Base-by-base conservation (phyloP, 1,140 invertebrate genomes). In the Pseudomyrmex cubaensis region DNA sequence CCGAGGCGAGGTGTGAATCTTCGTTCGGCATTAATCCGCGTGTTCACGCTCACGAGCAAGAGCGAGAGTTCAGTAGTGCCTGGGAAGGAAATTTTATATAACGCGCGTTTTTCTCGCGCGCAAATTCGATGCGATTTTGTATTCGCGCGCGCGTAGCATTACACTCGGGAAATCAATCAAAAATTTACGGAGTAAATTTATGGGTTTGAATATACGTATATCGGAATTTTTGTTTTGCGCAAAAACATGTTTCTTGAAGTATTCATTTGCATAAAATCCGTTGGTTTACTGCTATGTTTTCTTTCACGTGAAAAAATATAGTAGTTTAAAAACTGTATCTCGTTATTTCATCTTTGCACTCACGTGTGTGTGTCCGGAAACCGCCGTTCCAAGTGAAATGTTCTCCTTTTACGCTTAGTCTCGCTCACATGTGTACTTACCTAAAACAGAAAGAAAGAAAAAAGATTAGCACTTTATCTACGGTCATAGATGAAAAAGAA, bases 381-480 rank as follows among this genome's bases (percentile, higher is more conserved):
- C 35, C 35, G 3, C 35, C 35, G 35, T 5, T 35, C 35, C 35
- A 35, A 7, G 35, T 35, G 0, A 35, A 35, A 35, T 35, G 35
- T 35, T 35, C 35, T 35, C 0, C 7, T 35, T 35, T 7, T 7
- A 35, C 5, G 35, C 25, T 25, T 3, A 3, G 3, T 4, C 25
- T 25, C 25, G 25, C 35, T 35, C 66, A 63, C 56, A 20, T 13
- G 20, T 52, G 87, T 88, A 91, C 89, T 90, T 91, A 91, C 90
- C 90, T 91, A 77, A 50, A 91, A 91, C 83, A 90, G 72, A 86
- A 80, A 90, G 69, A 66, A 75, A 85, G 46, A 61, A 73, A 84
- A 85, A 80, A 84, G 70, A 12, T 90, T 59, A 89, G 82, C 85
- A 89, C 83, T 59, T 82, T 35, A 64, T 50, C 15, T 22, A 52